Evolutionary conservation across 2,113 vertebrate genomes (phyloP).

Genomic region (Bagarius yarrelli): DNA sequence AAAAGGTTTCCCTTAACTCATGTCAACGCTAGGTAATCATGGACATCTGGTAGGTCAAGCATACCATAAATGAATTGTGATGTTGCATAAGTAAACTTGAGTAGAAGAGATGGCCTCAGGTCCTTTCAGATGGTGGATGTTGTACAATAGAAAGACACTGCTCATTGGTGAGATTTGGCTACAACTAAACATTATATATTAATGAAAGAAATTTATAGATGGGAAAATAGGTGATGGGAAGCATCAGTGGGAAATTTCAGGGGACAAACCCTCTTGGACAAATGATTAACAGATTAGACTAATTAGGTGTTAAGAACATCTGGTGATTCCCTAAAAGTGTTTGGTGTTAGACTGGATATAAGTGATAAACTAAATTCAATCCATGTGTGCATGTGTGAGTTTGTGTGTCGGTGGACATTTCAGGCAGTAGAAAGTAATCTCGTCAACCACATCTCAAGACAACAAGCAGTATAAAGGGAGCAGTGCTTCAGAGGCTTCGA

Average conservation of each 20-base stretch:
- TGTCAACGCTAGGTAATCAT: neutral
- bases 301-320: conserved; percentile 8
- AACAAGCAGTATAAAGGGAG: neutral
- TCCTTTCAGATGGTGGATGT: neutral
- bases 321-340: neutral
- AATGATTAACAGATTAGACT: neutral
- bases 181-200: neutral
- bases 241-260: conserved; percentile 3
- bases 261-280: neutral
- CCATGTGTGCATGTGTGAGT: neutral
- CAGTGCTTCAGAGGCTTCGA: conserved; percentile 10
- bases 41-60: neutral
- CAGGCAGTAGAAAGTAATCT: neutral
- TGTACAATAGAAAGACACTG: neutral
- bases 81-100: neutral
- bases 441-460: neutral
- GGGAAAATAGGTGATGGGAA: neutral
- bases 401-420: neutral
- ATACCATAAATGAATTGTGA: neutral
- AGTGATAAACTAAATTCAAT: neutral
- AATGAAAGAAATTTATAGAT: no score
- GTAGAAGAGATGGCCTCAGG: neutral
- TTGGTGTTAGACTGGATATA: conserved; percentile 5
- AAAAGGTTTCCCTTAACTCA: no score
- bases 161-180: neutral